Base-by-base conservation (phyloP, 2,797 vertebrate genomes). In the Poeciliopsis gracilis region DNA sequence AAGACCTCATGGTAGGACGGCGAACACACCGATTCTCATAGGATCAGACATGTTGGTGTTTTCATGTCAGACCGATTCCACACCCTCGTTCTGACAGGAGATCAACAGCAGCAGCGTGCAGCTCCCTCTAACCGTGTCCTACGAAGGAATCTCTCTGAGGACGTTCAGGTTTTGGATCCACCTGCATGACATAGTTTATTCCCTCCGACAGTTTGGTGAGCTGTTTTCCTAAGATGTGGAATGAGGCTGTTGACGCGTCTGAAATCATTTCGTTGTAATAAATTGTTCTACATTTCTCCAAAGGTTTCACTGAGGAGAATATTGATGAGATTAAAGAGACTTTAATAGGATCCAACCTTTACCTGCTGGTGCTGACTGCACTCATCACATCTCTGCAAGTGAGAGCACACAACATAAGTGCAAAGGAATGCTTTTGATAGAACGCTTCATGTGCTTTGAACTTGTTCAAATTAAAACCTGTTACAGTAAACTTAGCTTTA, bases 321-420 rank as follows among this genome's bases (percentile, higher is more conserved):
- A 93, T 98, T 2, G 98, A 99, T 83, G 98, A 98, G 90, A 97
- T 99, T 51, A 99, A 99, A 93, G 97, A 97, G 72, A 97, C 98
- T 78, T 96, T 99, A 88, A 95, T 97, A 30, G 97, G 97, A 70
- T 98, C 97, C 76, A 98, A 99, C 89, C 91, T 98, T 75, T 97
- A 98, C 79, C 95, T 99, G 81, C 82, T 99, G 82, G 96, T 97
- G 4, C 83, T 98, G 90, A 98, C 97, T 0, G 97, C 98, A 84
- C 94, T 99, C 10, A 95, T 98, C 28, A 98, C 98, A 43, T 97
- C 97, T 0, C 96, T 99, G 70, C 98, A 99, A n/a, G 98, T 99
- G 93, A 97, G 96, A 73, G 30, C 3, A 20, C 1, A 70, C 47
- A n/a, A 25, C 25, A 38, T 38, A 38, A 41, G 10, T 12, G 11